Base-by-base conservation (phyloP, 2,888 invertebrate species). In the Pandemis heparana region DNA sequence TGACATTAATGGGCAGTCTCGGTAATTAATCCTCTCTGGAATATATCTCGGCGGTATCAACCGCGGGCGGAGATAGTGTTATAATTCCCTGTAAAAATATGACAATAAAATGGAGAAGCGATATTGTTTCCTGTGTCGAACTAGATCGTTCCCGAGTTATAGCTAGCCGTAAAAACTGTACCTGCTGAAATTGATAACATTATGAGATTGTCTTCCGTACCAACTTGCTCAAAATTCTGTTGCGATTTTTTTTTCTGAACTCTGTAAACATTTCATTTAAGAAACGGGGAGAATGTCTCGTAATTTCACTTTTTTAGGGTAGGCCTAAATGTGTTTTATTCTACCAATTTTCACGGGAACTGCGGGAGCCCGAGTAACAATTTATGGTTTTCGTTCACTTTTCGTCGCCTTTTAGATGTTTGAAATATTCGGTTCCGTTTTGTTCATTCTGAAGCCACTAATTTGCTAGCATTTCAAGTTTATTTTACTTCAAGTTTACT, bases 1-100 rank as follows among this genome's bases (percentile, higher is more conserved):
- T 86, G 89, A 88, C 89, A 77, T 84, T 89, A 87, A 89, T 87
- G 85, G 83, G 75, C 81, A 76, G 82, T 79, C 81, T 78, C 77
- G 80, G 83, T 84, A 88, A 89, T 89, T 87, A 87, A 87, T 87
- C 81, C 80, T 74, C 74, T 76, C 75, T 76, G 81, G 81, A 80
- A 84, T 83, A 83, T 82, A 82, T 76, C 75, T 76, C 77, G 75
- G 76, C 75, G 75, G 39, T 61, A 71, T 71, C 71, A 59, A 71
- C 59, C 48, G 18, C 41, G 62, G 62, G 41, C 38, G n/a, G 56
- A 72, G 73, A 68, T 59, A 73, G 68, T 43, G 73, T 74, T 70
- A 70, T 74, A 70, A 74, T 74, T 70, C 70, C 60, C 64, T 74
- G 70, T 74, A 74, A 70, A 72, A 74, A 70, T 74, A 70, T 74